Conservation (phyloP, 1,140 invertebrate species). For the Drosophila baimaii region DNA sequence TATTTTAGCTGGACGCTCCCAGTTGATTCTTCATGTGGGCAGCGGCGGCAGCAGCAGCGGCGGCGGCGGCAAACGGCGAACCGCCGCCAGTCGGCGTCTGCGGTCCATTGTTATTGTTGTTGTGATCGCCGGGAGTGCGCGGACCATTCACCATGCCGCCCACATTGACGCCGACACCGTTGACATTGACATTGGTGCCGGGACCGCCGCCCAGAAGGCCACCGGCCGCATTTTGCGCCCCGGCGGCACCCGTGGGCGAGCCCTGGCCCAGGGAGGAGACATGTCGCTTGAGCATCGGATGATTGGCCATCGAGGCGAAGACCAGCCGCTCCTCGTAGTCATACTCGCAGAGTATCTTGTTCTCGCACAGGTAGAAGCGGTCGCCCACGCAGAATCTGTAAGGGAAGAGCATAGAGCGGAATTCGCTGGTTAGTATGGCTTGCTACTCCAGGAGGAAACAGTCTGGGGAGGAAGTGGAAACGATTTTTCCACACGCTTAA, state of each 20-base stretch:
- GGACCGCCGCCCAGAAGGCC: slow-evolving; percentile 44
- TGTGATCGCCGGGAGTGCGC: slow-evolving; percentile 78
- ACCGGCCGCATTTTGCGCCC: slow-evolving; percentile 48
- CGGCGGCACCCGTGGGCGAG: slow-evolving; percentile 64
- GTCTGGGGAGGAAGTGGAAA: slow-evolving; percentile 70
- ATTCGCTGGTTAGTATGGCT: neutral
- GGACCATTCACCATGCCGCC: slow-evolving; percentile 69
- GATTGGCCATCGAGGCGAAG: slow-evolving; percentile 96
- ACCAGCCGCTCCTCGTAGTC: slow-evolving; percentile 97
- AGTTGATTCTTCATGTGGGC: slow-evolving; percentile 83
- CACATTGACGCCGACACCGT: slow-evolving; percentile 27
- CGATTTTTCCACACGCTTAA: slow-evolving; percentile 80
- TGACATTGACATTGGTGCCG: slow-evolving; percentile 41
- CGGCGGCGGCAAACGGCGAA: slow-evolving; percentile 73
- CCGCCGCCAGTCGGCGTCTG: slow-evolving; percentile 67
- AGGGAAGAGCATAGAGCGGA: slow-evolving; percentile 49
- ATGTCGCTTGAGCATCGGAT: slow-evolving; percentile 95
- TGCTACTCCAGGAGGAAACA: neutral
- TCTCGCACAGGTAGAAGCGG: slow-evolving; percentile 97
- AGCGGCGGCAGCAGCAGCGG: slow-evolving; percentile 72
- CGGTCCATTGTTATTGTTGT: slow-evolving; percentile 81
- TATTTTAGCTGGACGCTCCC: slow-evolving; percentile 84
- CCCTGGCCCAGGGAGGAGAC: slow-evolving; percentile 85
- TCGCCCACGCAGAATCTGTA: slow-evolving; percentile 98
- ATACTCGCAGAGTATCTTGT: slow-evolving; percentile 98